These are phyloP conservation scores for Osmerus eperlanus DNA, from an alignment of 2,113 vertebrate species.

Conservation along the genomic window DNA sequence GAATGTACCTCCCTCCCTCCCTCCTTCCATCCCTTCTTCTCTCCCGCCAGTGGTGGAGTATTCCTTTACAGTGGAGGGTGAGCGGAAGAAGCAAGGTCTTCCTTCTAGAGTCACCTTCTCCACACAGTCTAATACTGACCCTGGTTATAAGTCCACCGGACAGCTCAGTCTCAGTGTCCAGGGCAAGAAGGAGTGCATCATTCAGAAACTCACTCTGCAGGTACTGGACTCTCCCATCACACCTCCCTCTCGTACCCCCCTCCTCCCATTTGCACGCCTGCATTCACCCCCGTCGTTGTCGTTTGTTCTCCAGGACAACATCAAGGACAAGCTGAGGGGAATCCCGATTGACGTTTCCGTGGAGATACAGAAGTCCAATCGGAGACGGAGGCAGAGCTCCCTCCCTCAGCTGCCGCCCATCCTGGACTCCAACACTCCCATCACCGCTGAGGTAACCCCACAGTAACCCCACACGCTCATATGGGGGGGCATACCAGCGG, in stretches of 20 bases:
- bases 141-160: constrained; percentile 62
- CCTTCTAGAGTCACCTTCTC: constrained; percentile 74
- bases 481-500: background rate
- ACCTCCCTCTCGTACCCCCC: background rate
- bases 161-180: constrained; percentile 67
- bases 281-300: background rate
- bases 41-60: constrained; percentile 73
- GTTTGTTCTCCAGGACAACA: constrained; percentile 73
- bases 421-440: constrained; percentile 74
- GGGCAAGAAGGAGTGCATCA: constrained; percentile 70
- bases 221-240: constrained; percentile 57
- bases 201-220: constrained; percentile 71
- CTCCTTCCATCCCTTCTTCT: background rate
- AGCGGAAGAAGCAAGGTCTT: constrained; percentile 67
- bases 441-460: constrained; percentile 67
- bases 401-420: constrained; percentile 75
- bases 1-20: background rate
- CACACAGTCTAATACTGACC: background rate
- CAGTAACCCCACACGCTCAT: too few relatives aligned
- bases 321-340: constrained; percentile 86
- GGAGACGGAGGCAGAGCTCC: constrained; percentile 70
- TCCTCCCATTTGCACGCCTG: background rate
- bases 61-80: constrained; percentile 76
- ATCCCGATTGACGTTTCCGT: constrained; percentile 83
- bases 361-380: constrained; percentile 68